phyloP scores from a whole-genome alignment of 2,113 vertebrate species.

The Pterophyllum scalare region DNA sequence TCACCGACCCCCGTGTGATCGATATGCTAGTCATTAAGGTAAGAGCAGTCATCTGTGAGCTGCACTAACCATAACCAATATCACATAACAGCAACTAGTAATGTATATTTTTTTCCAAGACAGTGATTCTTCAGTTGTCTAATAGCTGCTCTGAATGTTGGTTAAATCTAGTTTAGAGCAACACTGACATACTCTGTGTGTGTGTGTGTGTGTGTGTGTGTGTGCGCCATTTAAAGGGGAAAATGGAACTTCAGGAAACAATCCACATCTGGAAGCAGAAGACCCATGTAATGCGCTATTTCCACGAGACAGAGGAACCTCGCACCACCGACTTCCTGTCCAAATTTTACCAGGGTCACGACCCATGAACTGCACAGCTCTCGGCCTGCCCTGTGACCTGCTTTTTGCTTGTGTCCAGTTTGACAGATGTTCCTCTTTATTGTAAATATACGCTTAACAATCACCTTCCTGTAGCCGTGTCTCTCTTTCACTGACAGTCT shows the following conservation, averaged over 20 bases:
- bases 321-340: conserved; percentile 90
- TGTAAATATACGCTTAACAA: conserved; percentile 80
- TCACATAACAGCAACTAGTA: not conserved
- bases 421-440: conserved; percentile 58
- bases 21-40: conserved; percentile 98
- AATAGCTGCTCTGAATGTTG: not conserved
- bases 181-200: not conserved
- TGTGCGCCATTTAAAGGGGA: conserved; percentile 81
- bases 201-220: fast-evolving
- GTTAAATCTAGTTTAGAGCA: not conserved
- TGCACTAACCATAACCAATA: not conserved
- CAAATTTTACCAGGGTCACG: conserved; percentile 91
- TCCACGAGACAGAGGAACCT: conserved; percentile 86
- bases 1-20: conserved; percentile 89
- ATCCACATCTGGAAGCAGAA: conserved; percentile 95
- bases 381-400: conserved; percentile 24
- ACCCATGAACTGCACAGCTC: conserved; percentile 82
- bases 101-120: not conserved
- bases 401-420: conserved; percentile 38
- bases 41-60: conserved; percentile 25
- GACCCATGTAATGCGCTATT: conserved; percentile 96
- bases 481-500: not conserved
- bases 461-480: not conserved
- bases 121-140: not conserved
- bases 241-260: conserved; percentile 96